These are phyloP conservation scores for Centruroides vittatus DNA, from an alignment of 1,140 invertebrate species.

Conservation along the genomic window DNA sequence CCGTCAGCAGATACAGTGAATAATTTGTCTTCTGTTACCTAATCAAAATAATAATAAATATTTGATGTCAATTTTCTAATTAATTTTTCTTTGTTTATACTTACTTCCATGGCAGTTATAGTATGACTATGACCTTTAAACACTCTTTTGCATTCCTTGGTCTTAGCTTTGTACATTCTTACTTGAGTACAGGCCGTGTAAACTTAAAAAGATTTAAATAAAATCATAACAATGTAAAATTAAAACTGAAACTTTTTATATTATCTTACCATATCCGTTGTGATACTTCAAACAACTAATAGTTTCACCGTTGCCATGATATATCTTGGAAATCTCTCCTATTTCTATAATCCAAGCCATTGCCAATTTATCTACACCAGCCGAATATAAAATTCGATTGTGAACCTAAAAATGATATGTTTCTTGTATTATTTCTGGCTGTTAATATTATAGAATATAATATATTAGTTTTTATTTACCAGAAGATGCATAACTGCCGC, in stretches of 20 bases:
- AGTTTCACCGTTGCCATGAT: slow-evolving; percentile 35
- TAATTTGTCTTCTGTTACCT: slow-evolving; percentile 12
- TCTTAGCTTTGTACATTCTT: slow-evolving; percentile 33
- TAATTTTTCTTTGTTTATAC: too few species aligned
- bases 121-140: slow-evolving; percentile 30
- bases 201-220: slow-evolving; percentile 30
- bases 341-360: slow-evolving; percentile 41
- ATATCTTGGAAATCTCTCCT: slow-evolving; percentile 38
- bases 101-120: slow-evolving; percentile 26
- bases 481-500: slow-evolving; percentile 34
- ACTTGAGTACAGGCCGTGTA: slow-evolving; percentile 31
- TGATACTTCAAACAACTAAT: slow-evolving; percentile 34
- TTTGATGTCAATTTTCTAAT: background rate
- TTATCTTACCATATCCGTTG: slow-evolving; percentile 35
- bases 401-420: slow-evolving; percentile 24
- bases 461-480: slow-evolving; percentile 18
- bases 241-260: slow-evolving; percentile 11
- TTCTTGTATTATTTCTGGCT: too few species aligned
- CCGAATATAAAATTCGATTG: slow-evolving; percentile 39
- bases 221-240: slow-evolving; percentile 7
- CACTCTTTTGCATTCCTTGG: slow-evolving; percentile 27
- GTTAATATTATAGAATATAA: too few species aligned
- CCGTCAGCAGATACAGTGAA: slow-evolving; percentile 14
- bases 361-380: slow-evolving; percentile 37
- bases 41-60: background rate